Evolutionary conservation across 2,888 invertebrate species (phyloP), one percentile per base, ranked within the genome.

Genomic region (Pecten maximus): DNA sequence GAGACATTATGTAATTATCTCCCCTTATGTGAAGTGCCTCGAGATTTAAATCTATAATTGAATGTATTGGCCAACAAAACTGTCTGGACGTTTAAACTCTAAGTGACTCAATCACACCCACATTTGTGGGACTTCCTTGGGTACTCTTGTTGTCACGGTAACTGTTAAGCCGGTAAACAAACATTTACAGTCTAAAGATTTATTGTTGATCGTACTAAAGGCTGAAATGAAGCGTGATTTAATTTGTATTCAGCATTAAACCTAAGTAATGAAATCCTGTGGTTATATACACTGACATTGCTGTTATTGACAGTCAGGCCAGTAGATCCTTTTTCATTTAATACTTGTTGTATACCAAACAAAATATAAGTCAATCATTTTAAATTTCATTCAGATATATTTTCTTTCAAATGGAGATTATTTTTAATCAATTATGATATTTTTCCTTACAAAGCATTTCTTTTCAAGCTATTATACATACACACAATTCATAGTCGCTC

Each of bases 1-100:
- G 74, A 74, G 74, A 74, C 74, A 74, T 74, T 74, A 74, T 35
- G 74, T 6, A 74, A 74, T 74, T 74, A 74, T 74, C 74, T 74
- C 28, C 74, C 74, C 74, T 74, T 19, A 35, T 12, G 74, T 74
- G 28, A 28, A 74, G 74, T 74, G 74, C 28, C 35, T 28, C 35
- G 6, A 74, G 74, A 74, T 74, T 74, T 74, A 28, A 74, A 74
- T 74, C 74, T 74, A 74, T 74, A 74, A 74, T 74, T 74, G 74
- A 74, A 74, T 74, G 74, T 35, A 74, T 74, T 74, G 74, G 10
- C 74, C 74, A 74, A 74, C 35, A 35, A 74, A 74, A 28, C 8
- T 74, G 74, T 74, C 74, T 19, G 28, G 74, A 74, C 15, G 35
- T 74, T 74, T 74, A 74, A 74, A 35, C 74, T 74, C 0, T 28